Base-by-base conservation (phyloP, 2,113 vertebrate genomes). In the Tyto alba region DNA sequence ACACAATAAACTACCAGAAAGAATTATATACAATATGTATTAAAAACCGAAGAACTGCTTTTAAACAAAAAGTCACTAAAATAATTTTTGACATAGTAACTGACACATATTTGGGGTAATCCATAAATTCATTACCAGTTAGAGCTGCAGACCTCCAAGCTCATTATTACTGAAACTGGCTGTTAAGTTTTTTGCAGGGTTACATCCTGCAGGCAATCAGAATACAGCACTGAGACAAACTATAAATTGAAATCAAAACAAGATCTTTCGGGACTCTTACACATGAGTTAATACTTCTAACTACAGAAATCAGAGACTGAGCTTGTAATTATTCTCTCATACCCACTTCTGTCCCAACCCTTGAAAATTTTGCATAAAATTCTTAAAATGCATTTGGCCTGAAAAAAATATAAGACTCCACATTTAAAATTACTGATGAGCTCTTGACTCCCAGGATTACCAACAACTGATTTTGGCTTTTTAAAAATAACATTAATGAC, bases 171-270 rank as follows among this genome's bases (percentile, higher is more conserved):
- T 22, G 23, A 60, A 79, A 71, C 6, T 6, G 40, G 38, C 27
- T 9, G 13, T 41, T 56, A 43, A 47, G 43, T 14, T 89, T 89
- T 59, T 43, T 60, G 23, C 38, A 45, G 27, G 47, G 18, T 75
- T 79, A 41, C 27, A 34, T 32, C 48, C 30, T 59, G 8, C 34
- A 29, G 0, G 1, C 25, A 7, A 16, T 38, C 10, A n/a, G 20
- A 67, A 47, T 14, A 62, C 10, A 66, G 18, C 11, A 2, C 48
- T 1, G 11, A 60, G 16, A 38, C 19, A 88, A 75, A 89, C 78
- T 9, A 27, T 2, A 45, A 56, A 48, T 1, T 32, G 27, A 68
- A 68, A 67, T 23, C 0, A 55, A 79, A 60, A 56, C 11, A 27
- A 73, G 13, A 52, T 55, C 17, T 69, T 81, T 36, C 40, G 63